Evolutionary conservation across 2,888 invertebrate genomes (phyloP), one percentile per base, ranked within the genome.

Genomic region (Nysson spinosus): DNA sequence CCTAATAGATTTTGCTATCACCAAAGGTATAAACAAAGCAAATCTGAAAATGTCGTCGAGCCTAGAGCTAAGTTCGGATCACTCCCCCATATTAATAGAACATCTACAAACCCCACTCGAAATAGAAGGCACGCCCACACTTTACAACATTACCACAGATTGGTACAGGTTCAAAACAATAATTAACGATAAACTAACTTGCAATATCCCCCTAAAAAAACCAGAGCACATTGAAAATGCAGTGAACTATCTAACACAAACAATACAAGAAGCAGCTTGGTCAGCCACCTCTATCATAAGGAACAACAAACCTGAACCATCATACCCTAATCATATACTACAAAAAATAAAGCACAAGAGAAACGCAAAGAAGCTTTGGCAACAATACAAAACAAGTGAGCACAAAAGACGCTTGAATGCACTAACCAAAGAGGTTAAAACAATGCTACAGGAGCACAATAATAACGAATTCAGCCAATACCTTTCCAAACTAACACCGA

Each of bases 11-110:
- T 55, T 68, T 26, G 42, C 26, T 28, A 35, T 65, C 5, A 17
- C 35, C 4, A 75, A 69, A 55, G 69, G 60, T 6, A 57, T 77
- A 9, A 30, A 30, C 2, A 6, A 4, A 1, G 9, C 19, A 40
- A 14, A 9, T 9, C 20, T 40, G 6, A 14, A 11, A 3, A 22
- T 51, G 3, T 4, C 39, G 6, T 3, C 32, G 9, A 46, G 67
- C 35, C 40, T 69, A 12, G 75, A 75, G 6, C 43, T 79, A 4
- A 52, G 72, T 22, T 74, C 68, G 4, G 70, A 74, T 12, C 69
- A 72, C 22, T 44, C 63, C 1, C 64, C 67, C 6, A 24, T n/a
- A 37, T 14, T 39, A 3, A 11, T 9, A 39, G 35, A 1, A 19
- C 6, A 2, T 49, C 4, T n/a, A 6, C 12, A 19, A 44, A 30